Conservation (phyloP, 1,140 invertebrate genomes). For the Hycleus phaleratus region DNA sequence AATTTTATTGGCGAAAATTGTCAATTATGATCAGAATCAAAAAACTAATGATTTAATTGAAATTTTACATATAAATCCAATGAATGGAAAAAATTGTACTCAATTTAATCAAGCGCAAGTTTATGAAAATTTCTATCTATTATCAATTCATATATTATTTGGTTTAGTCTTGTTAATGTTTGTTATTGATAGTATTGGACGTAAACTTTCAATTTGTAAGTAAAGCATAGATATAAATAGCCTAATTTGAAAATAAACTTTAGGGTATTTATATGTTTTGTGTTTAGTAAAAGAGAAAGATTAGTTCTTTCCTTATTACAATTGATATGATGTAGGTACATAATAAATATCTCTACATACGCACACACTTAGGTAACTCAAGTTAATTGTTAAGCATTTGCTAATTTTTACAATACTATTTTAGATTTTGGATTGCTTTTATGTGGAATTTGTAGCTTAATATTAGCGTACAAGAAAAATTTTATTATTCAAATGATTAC, state of each 20-base stretch:
- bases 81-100: conserved; percentile 1
- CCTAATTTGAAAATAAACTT: conserved; percentile 5
- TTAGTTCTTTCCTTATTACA: no score
- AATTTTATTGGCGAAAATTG: conserved; percentile 1
- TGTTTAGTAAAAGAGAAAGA: background rate
- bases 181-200: conserved; percentile 14
- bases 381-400: background rate
- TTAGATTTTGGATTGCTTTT: conserved; percentile 2
- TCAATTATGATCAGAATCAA: background rate
- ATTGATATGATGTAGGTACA: no score
- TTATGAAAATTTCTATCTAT: conserved; percentile 3
- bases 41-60: conserved; percentile 3
- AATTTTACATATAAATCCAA: conserved; percentile 7
- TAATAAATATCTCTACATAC: no score
- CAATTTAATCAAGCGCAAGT: background rate
- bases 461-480: background rate
- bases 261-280: background rate
- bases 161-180: conserved; percentile 9
- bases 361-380: background rate
- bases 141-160: conserved; percentile 12
- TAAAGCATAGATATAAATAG: conserved; percentile 4
- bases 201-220: conserved; percentile 13
- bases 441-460: background rate
- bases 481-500: background rate
- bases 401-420: conserved; percentile 4